These are phyloP conservation scores for Zapus hudsonius DNA, from an alignment of 2,113 vertebrate genomes.

Conservation along the genomic window DNA sequence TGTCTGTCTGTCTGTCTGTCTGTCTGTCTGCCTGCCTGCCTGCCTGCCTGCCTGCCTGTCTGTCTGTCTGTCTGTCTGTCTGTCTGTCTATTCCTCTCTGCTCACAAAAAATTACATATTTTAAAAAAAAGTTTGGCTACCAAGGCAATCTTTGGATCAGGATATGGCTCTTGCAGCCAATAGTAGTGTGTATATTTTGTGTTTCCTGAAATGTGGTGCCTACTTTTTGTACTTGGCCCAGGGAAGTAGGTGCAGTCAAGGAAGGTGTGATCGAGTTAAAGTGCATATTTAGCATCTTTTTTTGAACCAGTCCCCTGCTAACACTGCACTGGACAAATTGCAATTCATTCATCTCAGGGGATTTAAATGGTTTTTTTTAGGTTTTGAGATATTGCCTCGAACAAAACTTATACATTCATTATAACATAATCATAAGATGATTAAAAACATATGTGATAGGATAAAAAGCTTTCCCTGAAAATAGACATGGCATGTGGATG, in stretches of 20 bases:
- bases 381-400: background rate
- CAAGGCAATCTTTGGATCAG: background rate
- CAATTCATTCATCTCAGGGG: background rate
- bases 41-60: too few relatives aligned
- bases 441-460: slow-evolving; percentile 29
- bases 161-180: background rate
- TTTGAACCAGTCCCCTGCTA: background rate
- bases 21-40: too few relatives aligned
- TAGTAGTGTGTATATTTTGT: background rate
- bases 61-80: too few relatives aligned
- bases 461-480: slow-evolving; percentile 4
- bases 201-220: background rate
- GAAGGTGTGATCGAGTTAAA: background rate
- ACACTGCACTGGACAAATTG: background rate
- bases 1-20: too few relatives aligned
- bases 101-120: too few relatives aligned
- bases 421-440: background rate
- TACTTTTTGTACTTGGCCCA: background rate
- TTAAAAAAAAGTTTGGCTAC: background rate
- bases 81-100: too few relatives aligned
- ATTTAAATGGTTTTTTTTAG: slow-evolving; percentile 32
- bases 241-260: background rate
- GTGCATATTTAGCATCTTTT: background rate
- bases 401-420: slow-evolving; percentile 23
- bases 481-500: background rate